Evolutionary conservation across 1,140 invertebrate species (phyloP).

Genomic region (Lordiphosa stackelbergi): DNA sequence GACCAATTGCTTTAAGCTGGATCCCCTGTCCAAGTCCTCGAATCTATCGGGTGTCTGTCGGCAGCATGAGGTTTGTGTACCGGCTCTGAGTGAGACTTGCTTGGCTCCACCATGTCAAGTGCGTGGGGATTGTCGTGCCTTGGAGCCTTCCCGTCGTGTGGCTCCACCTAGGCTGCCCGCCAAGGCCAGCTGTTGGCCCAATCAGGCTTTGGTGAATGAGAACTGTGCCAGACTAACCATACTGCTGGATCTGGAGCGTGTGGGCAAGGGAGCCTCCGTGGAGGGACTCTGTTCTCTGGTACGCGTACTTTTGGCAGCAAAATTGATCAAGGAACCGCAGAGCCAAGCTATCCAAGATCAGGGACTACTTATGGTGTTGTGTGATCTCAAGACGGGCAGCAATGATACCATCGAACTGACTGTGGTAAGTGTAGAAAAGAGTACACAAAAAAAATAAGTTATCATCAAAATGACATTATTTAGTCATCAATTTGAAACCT

Average conservation of each 20-base stretch:
- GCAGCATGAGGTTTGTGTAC: constrained; percentile 83
- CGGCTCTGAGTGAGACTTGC: constrained; percentile 85
- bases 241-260: constrained; percentile 82
- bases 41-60: constrained; percentile 77
- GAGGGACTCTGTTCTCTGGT: constrained; percentile 84
- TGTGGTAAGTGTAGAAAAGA: constrained; percentile 80
- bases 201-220: constrained; percentile 82
- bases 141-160: constrained; percentile 85
- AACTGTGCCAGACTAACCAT: constrained; percentile 87
- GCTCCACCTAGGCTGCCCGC: constrained; percentile 86
- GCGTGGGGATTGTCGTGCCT: constrained; percentile 88
- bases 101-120: constrained; percentile 86
- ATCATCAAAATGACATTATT: no score
- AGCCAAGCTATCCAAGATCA: constrained; percentile 34
- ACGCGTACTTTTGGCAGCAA: constrained; percentile 82
- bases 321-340: constrained; percentile 72
- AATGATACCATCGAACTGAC: constrained; percentile 93
- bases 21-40: constrained; percentile 77
- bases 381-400: constrained; percentile 87
- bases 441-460: no score
- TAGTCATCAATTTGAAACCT: no score
- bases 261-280: constrained; percentile 84
- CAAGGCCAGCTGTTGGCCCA: constrained; percentile 88
- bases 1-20: constrained; percentile 84
- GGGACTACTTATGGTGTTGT: constrained; percentile 85